Base-by-base conservation (phyloP, 2,797 vertebrate species). In the Gastrophryne carolinensis region DNA sequence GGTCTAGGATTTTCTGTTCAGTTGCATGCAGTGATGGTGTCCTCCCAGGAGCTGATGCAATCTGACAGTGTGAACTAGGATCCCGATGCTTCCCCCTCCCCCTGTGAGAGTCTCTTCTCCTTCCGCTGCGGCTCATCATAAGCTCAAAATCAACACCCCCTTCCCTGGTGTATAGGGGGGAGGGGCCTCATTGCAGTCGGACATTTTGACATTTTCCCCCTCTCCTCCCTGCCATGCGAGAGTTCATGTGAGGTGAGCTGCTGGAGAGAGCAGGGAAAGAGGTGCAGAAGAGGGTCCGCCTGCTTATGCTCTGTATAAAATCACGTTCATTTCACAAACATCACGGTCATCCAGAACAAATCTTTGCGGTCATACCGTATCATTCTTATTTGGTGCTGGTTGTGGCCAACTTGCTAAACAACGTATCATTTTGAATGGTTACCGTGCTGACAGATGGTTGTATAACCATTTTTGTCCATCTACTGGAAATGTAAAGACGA, bases 221-320 rank as follows among this genome's bases (percentile, higher is more conserved):
- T 47, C 39, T 2, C n/a, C 13, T n/a, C 17, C n/a, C 53, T 61
- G 57, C 30, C 68, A 60, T 30, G 53, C 56, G 15, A n/a, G 75
- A 39, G 75, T 78, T 78, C 75, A 78, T 65, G 24, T 66, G 68
- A 78, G 75, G 68, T 78, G 75, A 72, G 49, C 27, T 35, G 34
- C 66, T 13, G 60, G 2, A n/a, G 60, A 24, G 23, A 7, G 23
- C 13, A 15, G n/a, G 26, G 39, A 47, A 34, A 32, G 73, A 57
- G 73, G 39, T 69, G 17, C 50, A 63, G 34, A 23, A 62, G 12
- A n/a, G 47, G 44, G 44, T 17, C 49, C 2, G 23, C 26, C 17
- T 19, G 15, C 29, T 19, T 17, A 1, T 47, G 7, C 41, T 19
- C 5, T 9, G 15, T n/a, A n/a, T n/a, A n/a, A n/a, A n/a, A n/a